phyloP scores from a whole-genome alignment of 2,113 vertebrate species.

The Menidia beryllina region DNA sequence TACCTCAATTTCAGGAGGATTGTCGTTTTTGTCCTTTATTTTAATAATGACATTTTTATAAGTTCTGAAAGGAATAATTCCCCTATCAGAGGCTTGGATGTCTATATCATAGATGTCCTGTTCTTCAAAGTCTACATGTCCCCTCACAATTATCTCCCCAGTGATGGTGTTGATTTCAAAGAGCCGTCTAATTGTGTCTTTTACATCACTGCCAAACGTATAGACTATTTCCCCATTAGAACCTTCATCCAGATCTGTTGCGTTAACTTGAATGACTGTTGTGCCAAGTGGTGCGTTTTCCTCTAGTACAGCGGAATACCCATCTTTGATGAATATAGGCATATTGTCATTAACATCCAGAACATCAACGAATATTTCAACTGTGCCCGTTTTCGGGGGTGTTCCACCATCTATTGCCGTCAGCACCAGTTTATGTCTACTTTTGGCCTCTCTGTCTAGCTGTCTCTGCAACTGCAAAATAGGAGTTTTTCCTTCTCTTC shows the following conservation, averaged over 20 bases:
- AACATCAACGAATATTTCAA: constrained; percentile 68
- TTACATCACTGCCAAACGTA: constrained; percentile 62
- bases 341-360: constrained; percentile 79
- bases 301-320: constrained; percentile 44
- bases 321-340: constrained; percentile 71
- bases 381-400: constrained; percentile 61
- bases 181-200: constrained; percentile 38
- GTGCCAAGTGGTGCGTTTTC: constrained; percentile 68
- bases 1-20: constrained; percentile 74
- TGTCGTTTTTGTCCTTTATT: constrained; percentile 84
- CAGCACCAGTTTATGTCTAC: constrained; percentile 54
- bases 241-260: constrained; percentile 72
- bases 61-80: constrained; percentile 8
- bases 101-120: constrained; percentile 69
- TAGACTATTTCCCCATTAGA: constrained; percentile 68
- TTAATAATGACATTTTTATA: constrained; percentile 74
- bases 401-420: constrained; percentile 77
- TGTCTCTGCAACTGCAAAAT: constrained; percentile 72
- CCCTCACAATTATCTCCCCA: constrained; percentile 68
- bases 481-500: constrained; percentile 64
- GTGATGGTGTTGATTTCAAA: constrained; percentile 66
- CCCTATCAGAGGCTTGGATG: constrained; percentile 67
- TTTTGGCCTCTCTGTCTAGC: constrained; percentile 72
- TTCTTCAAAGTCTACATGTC: constrained; percentile 64
- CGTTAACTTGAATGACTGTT: constrained; percentile 65